Conservation (phyloP, 2,797 vertebrate genomes). For the Gastrophryne carolinensis region DNA sequence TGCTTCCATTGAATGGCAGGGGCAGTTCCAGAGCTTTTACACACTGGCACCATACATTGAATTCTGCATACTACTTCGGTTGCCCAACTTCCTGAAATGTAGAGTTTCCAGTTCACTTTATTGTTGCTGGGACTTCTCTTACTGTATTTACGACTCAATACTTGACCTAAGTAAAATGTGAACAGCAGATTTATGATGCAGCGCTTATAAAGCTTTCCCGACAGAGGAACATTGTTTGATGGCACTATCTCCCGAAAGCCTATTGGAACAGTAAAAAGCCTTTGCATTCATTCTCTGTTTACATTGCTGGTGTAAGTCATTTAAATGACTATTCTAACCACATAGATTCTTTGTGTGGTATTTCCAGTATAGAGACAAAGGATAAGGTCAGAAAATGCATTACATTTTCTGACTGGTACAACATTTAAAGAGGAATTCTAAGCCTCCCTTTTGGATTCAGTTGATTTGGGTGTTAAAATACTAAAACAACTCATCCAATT, state of each 20-base stretch:
- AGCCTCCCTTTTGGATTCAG: too few species aligned
- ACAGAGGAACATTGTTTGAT: conserved; percentile 20
- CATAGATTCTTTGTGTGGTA: not conserved
- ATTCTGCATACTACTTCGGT: conserved; percentile 26
- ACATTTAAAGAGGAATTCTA: too few species aligned
- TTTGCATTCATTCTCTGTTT: not conserved
- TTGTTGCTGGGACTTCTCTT: conserved; percentile 30
- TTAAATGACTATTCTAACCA: not conserved
- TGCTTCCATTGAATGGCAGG: conserved; percentile 3
- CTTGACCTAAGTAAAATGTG: conserved; percentile 31
- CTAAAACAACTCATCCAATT: too few species aligned
- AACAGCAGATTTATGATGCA: conserved; percentile 27
- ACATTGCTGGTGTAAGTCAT: not conserved
- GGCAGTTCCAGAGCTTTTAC: not conserved
- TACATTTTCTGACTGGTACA: too few species aligned
- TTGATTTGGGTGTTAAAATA: too few species aligned
- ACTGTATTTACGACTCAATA: conserved; percentile 39
- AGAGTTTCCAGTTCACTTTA: conserved; percentile 18
- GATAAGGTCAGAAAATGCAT: conserved; percentile 7
- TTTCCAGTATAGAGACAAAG: conserved; percentile 4
- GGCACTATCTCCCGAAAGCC: conserved; percentile 5
- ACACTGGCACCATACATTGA: conserved; percentile 32
- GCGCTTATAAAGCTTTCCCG: not conserved
- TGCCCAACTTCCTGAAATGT: conserved; percentile 19
- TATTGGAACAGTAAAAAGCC: not conserved